Evolutionary conservation across 2,113 vertebrate species (phyloP).

Genomic region (Oriolus oriolus): DNA sequence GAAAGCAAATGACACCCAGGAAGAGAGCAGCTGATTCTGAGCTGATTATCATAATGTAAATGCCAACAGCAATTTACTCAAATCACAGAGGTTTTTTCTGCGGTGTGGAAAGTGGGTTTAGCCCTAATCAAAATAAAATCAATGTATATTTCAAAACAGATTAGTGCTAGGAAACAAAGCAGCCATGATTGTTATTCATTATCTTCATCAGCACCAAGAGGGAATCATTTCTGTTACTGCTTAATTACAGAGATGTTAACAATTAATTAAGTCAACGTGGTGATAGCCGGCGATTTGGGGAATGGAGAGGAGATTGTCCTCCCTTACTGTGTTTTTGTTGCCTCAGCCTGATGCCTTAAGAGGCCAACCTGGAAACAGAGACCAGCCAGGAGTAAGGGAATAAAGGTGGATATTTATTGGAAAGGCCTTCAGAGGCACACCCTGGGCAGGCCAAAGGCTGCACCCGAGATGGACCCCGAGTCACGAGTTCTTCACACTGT

Average conservation of each 20-base stretch:
- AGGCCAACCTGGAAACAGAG: too few relatives aligned
- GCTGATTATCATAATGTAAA: slow-evolving; percentile 46
- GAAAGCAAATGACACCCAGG: slow-evolving; percentile 3
- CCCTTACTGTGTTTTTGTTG: background rate
- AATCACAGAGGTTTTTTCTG: slow-evolving; percentile 52
- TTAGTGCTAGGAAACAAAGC: slow-evolving; percentile 51
- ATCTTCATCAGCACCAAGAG: slow-evolving; percentile 47
- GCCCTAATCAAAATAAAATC: slow-evolving; percentile 63
- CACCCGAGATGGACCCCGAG: too few relatives aligned
- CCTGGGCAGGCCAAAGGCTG: too few relatives aligned
- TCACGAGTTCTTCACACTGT: too few relatives aligned
- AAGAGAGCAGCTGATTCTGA: slow-evolving; percentile 21
- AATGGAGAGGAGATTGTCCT: background rate
- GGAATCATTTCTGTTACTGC: slow-evolving; percentile 27
- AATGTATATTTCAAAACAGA: slow-evolving; percentile 60
- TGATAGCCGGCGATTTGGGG: slow-evolving; percentile 26
- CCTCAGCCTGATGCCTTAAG: too few relatives aligned
- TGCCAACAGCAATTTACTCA: slow-evolving; percentile 54
- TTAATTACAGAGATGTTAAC: slow-evolving; percentile 53
- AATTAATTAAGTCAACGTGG: slow-evolving; percentile 41
- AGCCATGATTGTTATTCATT: slow-evolving; percentile 55
- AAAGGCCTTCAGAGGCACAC: too few relatives aligned
- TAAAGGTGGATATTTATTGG: too few relatives aligned
- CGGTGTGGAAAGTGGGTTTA: background rate
- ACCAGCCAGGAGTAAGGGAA: too few relatives aligned